phyloP scores from a whole-genome alignment of 1,140 invertebrate genomes.

The Drosophila prosaltans region DNA sequence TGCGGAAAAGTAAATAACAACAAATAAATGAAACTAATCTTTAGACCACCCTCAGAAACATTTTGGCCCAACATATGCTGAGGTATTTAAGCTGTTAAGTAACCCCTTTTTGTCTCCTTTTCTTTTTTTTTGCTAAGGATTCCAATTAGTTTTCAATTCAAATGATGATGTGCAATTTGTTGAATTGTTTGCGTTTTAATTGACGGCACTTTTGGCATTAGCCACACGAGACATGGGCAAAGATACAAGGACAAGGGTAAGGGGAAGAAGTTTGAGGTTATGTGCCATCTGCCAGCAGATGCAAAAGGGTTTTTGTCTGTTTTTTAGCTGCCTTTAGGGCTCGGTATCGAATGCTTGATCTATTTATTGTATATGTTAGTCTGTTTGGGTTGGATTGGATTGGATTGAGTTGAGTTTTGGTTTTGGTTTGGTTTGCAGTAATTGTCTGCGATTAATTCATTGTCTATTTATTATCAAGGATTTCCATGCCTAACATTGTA shows the following conservation, averaged over 20 bases:
- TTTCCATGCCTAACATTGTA: constrained; percentile 77
- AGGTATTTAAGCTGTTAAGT: constrained; percentile 65
- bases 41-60: constrained; percentile 57
- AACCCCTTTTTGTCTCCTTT: constrained; percentile 39
- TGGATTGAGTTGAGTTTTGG: constrained; percentile 22
- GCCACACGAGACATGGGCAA: constrained; percentile 45
- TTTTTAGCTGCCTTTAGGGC: constrained; percentile 37
- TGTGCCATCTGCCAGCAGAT: constrained; percentile 65
- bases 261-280: not conserved
- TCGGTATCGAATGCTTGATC: constrained; percentile 54
- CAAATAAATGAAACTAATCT: constrained; percentile 68
- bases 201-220: constrained; percentile 59
- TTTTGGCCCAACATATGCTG: constrained; percentile 54
- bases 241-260: not conserved
- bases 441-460: constrained; percentile 80
- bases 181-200: constrained; percentile 56
- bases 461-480: constrained; percentile 77
- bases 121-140: constrained; percentile 35
- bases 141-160: constrained; percentile 28
- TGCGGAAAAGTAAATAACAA: constrained; percentile 74
- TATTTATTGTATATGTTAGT: constrained; percentile 47
- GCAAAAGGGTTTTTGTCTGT: constrained; percentile 27
- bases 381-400: constrained; percentile 21
- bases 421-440: constrained; percentile 39
- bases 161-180: constrained; percentile 32